Evolutionary conservation across 2,797 vertebrate species (phyloP).

Genomic region (Eidolon dupreanum): DNA sequence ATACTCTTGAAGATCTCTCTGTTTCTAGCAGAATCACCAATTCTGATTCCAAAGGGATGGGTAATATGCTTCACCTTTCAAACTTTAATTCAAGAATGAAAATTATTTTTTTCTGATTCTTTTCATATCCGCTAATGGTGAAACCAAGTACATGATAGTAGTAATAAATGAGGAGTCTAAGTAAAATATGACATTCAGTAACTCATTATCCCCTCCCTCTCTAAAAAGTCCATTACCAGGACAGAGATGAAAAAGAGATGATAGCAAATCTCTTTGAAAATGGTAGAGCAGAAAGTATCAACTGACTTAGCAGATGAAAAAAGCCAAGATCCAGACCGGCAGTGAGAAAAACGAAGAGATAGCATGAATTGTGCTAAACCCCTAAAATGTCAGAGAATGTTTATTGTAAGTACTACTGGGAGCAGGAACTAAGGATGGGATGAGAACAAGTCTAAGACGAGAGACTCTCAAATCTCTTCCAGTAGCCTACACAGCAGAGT

Average conservation of each 20-base stretch:
- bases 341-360: neutral
- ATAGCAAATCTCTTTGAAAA: neutral
- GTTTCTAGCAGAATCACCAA: neutral
- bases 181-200: neutral
- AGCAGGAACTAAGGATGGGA: neutral
- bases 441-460: neutral
- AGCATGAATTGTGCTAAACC: neutral
- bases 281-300: neutral
- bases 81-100: neutral
- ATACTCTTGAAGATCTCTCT: neutral
- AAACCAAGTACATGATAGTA: neutral
- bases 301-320: neutral
- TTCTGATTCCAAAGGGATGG: neutral
- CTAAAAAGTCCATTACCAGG: neutral
- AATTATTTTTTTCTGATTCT: neutral
- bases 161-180: neutral
- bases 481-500: neutral
- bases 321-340: neutral
- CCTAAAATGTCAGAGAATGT: neutral
- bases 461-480: neutral
- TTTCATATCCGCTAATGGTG: neutral
- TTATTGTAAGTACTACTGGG: neutral
- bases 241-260: neutral
- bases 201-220: neutral
- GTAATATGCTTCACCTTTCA: neutral